Evolutionary conservation across 2,113 vertebrate genomes (phyloP), one percentile per base, ranked within the genome.

Genomic region (Trematomus loennbergii): DNA sequence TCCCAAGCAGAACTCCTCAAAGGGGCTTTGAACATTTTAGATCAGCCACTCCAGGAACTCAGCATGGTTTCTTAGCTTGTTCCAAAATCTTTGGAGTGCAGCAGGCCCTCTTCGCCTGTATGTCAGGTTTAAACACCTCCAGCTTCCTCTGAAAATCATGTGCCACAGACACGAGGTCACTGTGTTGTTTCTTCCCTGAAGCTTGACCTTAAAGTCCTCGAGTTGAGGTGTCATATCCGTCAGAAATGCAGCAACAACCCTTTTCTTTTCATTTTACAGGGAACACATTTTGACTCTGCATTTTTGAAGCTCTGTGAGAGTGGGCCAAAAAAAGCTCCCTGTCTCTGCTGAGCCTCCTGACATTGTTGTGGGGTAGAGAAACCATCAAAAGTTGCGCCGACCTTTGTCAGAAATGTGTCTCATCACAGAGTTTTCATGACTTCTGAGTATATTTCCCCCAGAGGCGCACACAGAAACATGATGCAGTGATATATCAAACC

Each of bases 141-240:
- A 9, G 58, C 52, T 46, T 53, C 22, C 60, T 76, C 65, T 71
- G 33, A 45, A 67, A 36, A 66, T 52, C 22, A 48, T 5, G 13
- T 40, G 25, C 40, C 54, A 33, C 79, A 75, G 73, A 54, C 36
- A 72, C 5, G 50, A 62, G 57, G 45, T 74, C 55, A 22, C 58
- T n/a, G 20, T 25, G 16, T 20, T 9, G 29, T 55, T 45, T 46
- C 53, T 53, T 8, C 52, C 59, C 52, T 46, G 22, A 53, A 75
- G 71, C 65, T 70, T 12, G 64, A 33, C 58, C 50, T 79, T 70
- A 48, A 59, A 49, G 52, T 65, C 29, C 62, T 0, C 53, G 59
- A 65, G 59, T 40, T 75, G 33, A 36, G 66, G 65, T 22, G 40
- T 29, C n/a, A 29, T 12, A 63, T 66, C 52, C 6, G 25, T 72